Evolutionary conservation across 2,113 vertebrate species (phyloP), one percentile per base, ranked within the genome.

Genomic region (Myiozetetes cayanensis): DNA sequence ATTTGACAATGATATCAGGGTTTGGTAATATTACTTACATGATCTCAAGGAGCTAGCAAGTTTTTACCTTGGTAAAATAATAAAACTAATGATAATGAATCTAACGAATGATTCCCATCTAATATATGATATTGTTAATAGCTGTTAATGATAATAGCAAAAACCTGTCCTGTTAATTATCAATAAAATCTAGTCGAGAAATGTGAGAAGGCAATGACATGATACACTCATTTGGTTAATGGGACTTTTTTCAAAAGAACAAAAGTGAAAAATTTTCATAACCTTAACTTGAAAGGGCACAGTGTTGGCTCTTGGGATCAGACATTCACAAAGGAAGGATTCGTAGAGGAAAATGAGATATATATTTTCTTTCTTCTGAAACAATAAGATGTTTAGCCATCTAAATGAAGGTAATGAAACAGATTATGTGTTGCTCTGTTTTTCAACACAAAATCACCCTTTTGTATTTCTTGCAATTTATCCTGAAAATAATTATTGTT

Each of bases 121-220:
- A 82, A 59, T 83, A 30, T 81, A 70, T 49, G 63, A 82, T 85
- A 53, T 27, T 59, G 18, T 67, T 94, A 85, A 55, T 90, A 80
- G 53, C 53, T 85, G 14, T 31, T 87, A 91, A 78, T 88, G 43
- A 59, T 81, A 90, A 81, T 92, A 94, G 44, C 53, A 92, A 85
- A 93, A 94, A 35, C 31, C 35, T 74, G 17, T 44, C 53, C 59
- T 93, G 27, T 71, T 94, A 72, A 91, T 96, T 90, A 49, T 75
- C 67, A 66, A 66, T 93, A 49, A 76, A 87, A 85, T 93, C 79
- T 85, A 49, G 25, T 49, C 85, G 27, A 85, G 43, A 94, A 93
- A 75, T 89, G 22, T 84, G 77, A 84, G 56, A 66, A 84, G 43
- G 21, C 87, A 92, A 94, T 91, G 41, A 89, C 92, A 90, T 92